Base-by-base conservation (phyloP, 1,140 invertebrate species). In the Macrostomum lignano region DNA sequence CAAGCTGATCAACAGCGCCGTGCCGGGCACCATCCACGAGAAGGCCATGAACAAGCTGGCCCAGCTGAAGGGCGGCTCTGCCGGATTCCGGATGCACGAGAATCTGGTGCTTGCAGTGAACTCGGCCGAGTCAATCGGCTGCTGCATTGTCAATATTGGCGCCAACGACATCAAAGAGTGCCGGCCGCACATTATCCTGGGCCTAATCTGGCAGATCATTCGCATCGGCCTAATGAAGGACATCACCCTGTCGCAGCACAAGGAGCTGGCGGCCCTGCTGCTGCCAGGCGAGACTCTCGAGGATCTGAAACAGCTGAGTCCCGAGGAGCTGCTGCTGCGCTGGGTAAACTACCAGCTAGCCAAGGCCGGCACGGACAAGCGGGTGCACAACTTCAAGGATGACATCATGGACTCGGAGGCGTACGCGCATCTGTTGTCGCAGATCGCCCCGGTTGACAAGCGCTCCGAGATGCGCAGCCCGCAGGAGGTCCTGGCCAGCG, bases 341-440 rank as follows among this genome's bases (percentile, higher is more conserved):
- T 96, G 88, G 88, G 88, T 96, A 20, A 98, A 98, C 60, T 82
- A 93, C 57, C 88, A 96, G 51, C 56, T 96, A 47, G 71, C 76
- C 47, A 65, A 68, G 19, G 75, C 78, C 19, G 51, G 51, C n/a
- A 40, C 36, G 20, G 40, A 45, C 22, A 40, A 48, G 25, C 66
- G 75, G 29, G 77, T 91, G 49, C 71, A 66, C 46, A 96, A 96
- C 59, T 94, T 96, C 67, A 74, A 75, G 36, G 68, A 67, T 22
- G 86, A 96, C 55, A 84, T 96, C 43, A 58, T 55, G 43, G 57
- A 33, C 19, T 33, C 32, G 20, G 32, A 33, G 17, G 26, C 26
- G 14, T 33, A 33, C 20, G 11, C 32, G 24, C 13, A 14, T 21
- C 20, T 33, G 3, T 21, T 33, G 11, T 20, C 24, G 9, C 32